These are phyloP conservation scores for Naso thynnoides DNA, from an alignment of 2,797 vertebrate genomes.

Conservation along the genomic window DNA sequence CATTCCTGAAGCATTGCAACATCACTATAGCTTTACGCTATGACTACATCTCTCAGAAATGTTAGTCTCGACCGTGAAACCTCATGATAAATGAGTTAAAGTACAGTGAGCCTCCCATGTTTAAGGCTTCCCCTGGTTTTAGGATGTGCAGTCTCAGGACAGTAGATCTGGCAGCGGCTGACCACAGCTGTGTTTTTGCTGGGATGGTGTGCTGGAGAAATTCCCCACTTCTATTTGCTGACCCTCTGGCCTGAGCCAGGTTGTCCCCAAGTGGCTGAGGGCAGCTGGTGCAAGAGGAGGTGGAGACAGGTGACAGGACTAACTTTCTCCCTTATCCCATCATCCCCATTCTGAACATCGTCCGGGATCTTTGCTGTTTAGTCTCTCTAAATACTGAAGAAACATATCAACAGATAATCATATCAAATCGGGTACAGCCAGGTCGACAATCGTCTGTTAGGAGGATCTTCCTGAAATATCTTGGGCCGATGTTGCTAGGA, in stretches of 20 bases:
- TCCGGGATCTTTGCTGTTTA: conserved; percentile 23
- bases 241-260: conserved; percentile 28
- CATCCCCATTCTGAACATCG: conserved; percentile 15
- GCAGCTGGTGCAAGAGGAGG: conserved; percentile 2
- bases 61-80: not conserved
- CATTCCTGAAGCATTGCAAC: not conserved
- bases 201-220: conserved; percentile 24
- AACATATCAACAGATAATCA: conserved; percentile 31
- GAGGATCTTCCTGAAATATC: conserved; percentile 9
- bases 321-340: not conserved
- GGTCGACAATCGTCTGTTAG: not conserved
- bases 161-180: conserved; percentile 34
- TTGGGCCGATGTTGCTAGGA: conserved; percentile 7
- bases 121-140: conserved; percentile 17
- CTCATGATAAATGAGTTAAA: conserved; percentile 1
- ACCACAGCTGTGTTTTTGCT: conserved; percentile 67
- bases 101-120: conserved; percentile 5
- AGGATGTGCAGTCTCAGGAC: conserved; percentile 15
- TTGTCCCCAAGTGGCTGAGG: not conserved
- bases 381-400: conserved; percentile 15
- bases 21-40: not conserved
- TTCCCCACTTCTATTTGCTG: conserved; percentile 27
- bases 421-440: not conserved
- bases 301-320: conserved; percentile 4
- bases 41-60: not conserved